Evolutionary conservation across 1,140 invertebrate genomes (phyloP).

Genomic region (Bradysia coprophila): DNA sequence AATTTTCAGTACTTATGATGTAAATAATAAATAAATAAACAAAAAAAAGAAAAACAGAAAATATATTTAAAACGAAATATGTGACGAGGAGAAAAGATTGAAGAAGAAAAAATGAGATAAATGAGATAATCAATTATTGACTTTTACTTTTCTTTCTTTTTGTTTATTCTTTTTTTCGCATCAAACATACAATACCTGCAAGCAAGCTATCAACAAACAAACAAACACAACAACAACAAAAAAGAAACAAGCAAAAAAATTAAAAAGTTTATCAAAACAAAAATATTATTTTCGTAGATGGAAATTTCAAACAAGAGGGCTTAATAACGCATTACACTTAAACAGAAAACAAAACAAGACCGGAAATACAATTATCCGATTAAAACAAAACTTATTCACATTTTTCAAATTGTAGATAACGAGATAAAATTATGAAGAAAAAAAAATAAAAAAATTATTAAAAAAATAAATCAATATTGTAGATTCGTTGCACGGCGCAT

Average conservation of each 20-base stretch:
- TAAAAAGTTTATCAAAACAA: neutral
- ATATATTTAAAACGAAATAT: neutral
- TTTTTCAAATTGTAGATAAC: no score
- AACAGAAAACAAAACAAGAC: no score
- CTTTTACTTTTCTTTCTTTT: no score
- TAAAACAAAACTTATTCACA: no score
- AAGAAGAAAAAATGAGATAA: neutral
- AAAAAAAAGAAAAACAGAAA: neutral
- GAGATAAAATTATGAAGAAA: neutral
- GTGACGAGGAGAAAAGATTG: neutral
- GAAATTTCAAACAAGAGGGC: no score
- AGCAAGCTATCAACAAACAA: no score
- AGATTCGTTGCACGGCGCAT: neutral
- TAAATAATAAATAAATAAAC: neutral
- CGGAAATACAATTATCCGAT: no score
- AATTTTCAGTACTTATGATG: neutral
- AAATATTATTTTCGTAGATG: no score
- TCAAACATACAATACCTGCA: no score
- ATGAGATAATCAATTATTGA: neutral
- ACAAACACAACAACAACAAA: no score
- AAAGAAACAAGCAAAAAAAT: neutral
- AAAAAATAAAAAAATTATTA: neutral
- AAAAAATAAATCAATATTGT: neutral
- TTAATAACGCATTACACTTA: no score
- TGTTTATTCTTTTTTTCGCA: no score